Base-by-base conservation (phyloP, 2,113 vertebrate genomes). In the Lophura nycthemera region DNA sequence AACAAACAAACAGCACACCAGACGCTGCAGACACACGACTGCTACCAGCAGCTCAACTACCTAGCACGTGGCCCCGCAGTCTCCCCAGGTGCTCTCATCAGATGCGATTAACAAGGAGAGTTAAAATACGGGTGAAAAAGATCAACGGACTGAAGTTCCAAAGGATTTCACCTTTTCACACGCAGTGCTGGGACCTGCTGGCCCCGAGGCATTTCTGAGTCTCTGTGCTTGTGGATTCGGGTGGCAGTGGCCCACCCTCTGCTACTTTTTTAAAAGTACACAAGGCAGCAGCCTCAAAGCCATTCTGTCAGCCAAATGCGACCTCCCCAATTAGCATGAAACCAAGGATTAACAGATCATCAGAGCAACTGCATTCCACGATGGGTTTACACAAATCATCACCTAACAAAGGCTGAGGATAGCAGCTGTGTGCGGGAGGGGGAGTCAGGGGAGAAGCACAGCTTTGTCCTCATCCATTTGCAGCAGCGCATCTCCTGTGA, bases 241-340 rank as follows among this genome's bases (percentile, higher is more conserved):
- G 48, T 0, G 45, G 16, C 21, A 0, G 70, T 25, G 25, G 61
- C 56, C 66, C 83, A 66, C 76, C 60, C 57, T 36, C 52, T 0
- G 0, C 79, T 38, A 45, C 1, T 47, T 52, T 43, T 48, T 32
- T 36, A 13, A 92, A 92, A 90, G 38, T 38, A 38, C 38, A 38
- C 77, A 78, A 71, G 40, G 78, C 81, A 59, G 42, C 4, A 20
- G 38, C 90, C 79, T 86, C 90, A 92, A 92, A 93, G 92, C 19
- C 75, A 18, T 11, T 69, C 74, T 45, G 54, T 7, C 65, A 21
- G 72, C 71, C 89, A 71, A 88, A 86, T 13, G 38, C 57, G 88
- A 88, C 71, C 83, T 61, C 87, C 67, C 48, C 79, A 93, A 85
- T 90, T 48, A 96, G 87, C 69, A 74, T 70, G 82, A 92, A 95